These are phyloP conservation scores for Acronicta leporina DNA, from an alignment of 2,888 invertebrate species.

Conservation along the genomic window DNA sequence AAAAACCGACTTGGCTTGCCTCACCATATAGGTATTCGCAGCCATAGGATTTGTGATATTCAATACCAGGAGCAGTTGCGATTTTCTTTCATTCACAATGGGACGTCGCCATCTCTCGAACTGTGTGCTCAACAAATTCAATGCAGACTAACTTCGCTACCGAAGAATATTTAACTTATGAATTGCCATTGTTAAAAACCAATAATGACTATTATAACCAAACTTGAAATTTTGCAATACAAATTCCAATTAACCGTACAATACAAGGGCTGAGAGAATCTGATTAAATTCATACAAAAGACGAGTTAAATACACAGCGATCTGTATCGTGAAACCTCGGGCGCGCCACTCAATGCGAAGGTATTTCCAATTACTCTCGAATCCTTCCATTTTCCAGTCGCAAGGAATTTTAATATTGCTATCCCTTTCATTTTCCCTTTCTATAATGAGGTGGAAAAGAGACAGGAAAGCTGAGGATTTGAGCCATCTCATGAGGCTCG, in stretches of 20 bases:
- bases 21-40: no score
- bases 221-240: conserved; percentile 58
- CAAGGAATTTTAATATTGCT: conserved; percentile 79
- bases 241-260: conserved; percentile 79
- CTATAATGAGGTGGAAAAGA: conserved; percentile 63
- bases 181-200: conserved; percentile 18
- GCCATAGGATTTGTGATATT: no score
- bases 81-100: no score
- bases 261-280: conserved; percentile 69
- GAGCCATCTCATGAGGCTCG: conserved; percentile 76
- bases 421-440: conserved; percentile 68
- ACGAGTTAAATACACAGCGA: conserved; percentile 77
- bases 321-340: conserved; percentile 80
- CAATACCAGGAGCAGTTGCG: no score
- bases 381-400: conserved; percentile 85
- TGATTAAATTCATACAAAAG: conserved; percentile 85
- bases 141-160: background rate
- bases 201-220: conserved; percentile 31
- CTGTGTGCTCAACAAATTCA: conserved; percentile 14
- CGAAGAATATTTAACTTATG: conserved; percentile 13
- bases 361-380: conserved; percentile 89
- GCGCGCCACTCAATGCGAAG: conserved; percentile 81
- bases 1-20: no score
- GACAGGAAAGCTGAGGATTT: conserved; percentile 68
- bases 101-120: no score